Conservation (phyloP, 2,888 invertebrate species). For the Xestia xanthographa region DNA sequence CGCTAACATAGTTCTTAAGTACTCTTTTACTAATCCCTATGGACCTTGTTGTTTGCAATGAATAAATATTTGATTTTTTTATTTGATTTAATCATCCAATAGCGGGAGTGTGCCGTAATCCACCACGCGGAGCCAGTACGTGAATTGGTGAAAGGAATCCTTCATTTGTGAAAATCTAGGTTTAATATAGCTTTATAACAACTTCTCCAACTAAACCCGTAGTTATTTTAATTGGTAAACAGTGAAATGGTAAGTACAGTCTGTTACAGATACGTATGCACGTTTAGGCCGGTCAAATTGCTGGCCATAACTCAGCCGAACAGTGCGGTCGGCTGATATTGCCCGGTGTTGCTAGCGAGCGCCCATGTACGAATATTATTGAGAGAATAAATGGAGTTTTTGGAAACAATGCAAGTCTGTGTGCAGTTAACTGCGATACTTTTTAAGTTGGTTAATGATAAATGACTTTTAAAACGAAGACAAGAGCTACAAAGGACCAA, state of each 20-base stretch:
- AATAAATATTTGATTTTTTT: too few relatives aligned
- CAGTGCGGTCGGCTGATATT: constrained; percentile 66
- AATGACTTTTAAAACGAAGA: too few relatives aligned
- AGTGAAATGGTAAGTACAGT: constrained; percentile 40
- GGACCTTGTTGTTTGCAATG: too few relatives aligned
- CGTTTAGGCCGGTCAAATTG: constrained; percentile 65
- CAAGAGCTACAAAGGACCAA: too few relatives aligned
- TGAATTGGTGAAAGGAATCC: background rate
- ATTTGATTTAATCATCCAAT: background rate
- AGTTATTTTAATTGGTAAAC: constrained; percentile 32
- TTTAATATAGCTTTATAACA: background rate
- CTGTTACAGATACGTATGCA: constrained; percentile 49
- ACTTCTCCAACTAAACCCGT: background rate
- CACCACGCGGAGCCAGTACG: background rate
- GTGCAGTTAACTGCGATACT: background rate
- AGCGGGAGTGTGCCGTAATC: background rate
- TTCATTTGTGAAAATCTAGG: background rate
- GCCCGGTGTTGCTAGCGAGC: constrained; percentile 51
- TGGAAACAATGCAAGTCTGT: constrained; percentile 9
- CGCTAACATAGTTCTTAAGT: too few relatives aligned
- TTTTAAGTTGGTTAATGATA: background rate
- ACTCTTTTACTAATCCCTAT: too few relatives aligned
- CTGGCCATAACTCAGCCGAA: constrained; percentile 68
- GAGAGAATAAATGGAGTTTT: constrained; percentile 27
- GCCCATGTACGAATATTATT: constrained; percentile 32